Base-by-base conservation (phyloP, 1,140 invertebrate genomes). In the Hyphantria cunea region DNA sequence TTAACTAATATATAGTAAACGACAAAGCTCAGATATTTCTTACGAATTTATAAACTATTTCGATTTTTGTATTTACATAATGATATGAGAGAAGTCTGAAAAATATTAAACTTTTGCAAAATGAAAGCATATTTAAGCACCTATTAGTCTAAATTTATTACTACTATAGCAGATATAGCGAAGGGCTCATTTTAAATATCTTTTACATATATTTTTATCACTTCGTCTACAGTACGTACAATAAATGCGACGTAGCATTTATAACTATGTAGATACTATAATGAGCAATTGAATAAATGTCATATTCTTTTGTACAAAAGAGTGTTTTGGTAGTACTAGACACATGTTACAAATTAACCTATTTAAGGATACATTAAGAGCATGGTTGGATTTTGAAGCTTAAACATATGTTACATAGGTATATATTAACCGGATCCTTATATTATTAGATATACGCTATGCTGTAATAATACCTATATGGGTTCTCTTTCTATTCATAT, bases 1-100 rank as follows among this genome's bases (percentile, higher is more conserved):
- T 86, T 88, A 89, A 62, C 69, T 80, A 74, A 75, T 79, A 81
- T 75, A 80, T 80, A 84, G 84, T 86, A 89, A 86, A 86, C 78
- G 81, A 84, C 82, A 70, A 90, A 90, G 87, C 87, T 90, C 87
- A 90, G 83, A 87, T 89, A 89, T 87, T 84, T 81, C 80, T 82
- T 83, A 76, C 77, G 80, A 82, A 68, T 69, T 79, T 80, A 77
- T 77, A 42, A 78, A 74, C 72, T 84, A 86, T 82, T 74, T 76
- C 76, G 75, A 81, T 77, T 78, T 74, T 81, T 79, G 72, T 90
- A 89, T 89, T 49, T 86, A 90, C 83, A 86, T 73, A 67, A 80
- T 88, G 87, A 90, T 90, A 90, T 90, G 87, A 88, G 67, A 80
- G 71, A 74, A 75, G 75, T 77, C 72, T 74, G 71, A 78, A 82